Evolutionary conservation across 2,113 vertebrate genomes (phyloP).

Genomic region (Sminthopsis crassicaudata): DNA sequence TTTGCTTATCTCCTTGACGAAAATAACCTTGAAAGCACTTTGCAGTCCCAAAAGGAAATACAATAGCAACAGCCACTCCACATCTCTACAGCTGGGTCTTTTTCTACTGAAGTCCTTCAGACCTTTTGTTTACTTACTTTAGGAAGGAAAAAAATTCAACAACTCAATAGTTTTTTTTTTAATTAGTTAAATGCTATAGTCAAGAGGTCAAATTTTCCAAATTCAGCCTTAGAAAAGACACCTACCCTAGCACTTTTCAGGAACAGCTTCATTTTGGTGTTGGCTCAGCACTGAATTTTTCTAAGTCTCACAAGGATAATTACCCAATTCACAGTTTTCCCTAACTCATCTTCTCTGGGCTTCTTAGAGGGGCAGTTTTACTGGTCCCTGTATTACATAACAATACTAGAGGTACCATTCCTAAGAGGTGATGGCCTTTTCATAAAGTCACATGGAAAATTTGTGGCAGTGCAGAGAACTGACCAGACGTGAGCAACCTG

Average conservation of each 20-base stretch:
- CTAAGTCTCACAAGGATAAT: background rate
- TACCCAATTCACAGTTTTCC: background rate
- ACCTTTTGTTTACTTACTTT: constrained; percentile 8
- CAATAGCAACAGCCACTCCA: background rate
- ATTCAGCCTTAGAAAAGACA: background rate
- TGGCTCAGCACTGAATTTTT: background rate
- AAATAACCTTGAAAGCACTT: constrained; percentile 38
- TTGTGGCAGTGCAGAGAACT: background rate
- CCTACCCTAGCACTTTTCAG: background rate
- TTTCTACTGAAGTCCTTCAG: constrained; percentile 25
- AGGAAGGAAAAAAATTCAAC: background rate
- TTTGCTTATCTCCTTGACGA: constrained; percentile 42
- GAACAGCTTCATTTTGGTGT: background rate
- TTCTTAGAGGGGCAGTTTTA: background rate
- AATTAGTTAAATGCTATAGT: background rate
- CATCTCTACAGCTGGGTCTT: constrained; percentile 17
- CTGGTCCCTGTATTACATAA: background rate
- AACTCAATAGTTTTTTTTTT: background rate
- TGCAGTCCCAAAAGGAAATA: constrained; percentile 36
- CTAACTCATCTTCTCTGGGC: background rate
- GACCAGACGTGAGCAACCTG: background rate
- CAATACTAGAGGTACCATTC: background rate
- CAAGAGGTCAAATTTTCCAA: background rate
- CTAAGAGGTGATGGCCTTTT: background rate
- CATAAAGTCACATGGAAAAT: background rate